Evolutionary conservation across 1,140 invertebrate genomes (phyloP), one percentile per base, ranked within the genome.

Genomic region (Pseudomyrmex gracilis): DNA sequence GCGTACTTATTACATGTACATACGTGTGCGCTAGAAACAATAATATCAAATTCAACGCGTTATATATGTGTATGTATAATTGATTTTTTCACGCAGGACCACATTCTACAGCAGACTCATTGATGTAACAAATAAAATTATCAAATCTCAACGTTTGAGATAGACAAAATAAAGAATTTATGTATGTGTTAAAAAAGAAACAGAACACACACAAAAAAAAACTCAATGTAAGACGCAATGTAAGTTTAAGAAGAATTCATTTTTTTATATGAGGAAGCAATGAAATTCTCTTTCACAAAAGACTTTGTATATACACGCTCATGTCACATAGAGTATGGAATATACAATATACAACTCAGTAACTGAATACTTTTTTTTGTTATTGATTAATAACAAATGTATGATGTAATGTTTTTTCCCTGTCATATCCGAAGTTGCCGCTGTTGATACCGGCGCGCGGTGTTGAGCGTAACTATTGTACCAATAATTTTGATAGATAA

Each of bases 271-370:
- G 47, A 60, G 22, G 60, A 47, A 61, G 15, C 22, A 45, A 83
- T 20, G 13, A 58, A 60, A 64, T 64, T 74, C 34, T 34, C 47
- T 80, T 60, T 57, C 66, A 43, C 47, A 22, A 47, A 17, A 8
- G 43, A 70, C 76, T 78, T 80, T 80, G 64, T 80, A 71, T 60
- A 80, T 80, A 80, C 66, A 80, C 76, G 43, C 53, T 80, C 76
- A 60, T 80, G 43, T 80, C 66, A 70, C 76, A 70, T 80, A 67
- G 66, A 80, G 66, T 58, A 71, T 58, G 76, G 76, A 80, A 80
- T 80, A 80, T 80, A 80, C 66, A 80, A 71, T 80, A 71, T 70
- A 67, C 58, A 70, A 80, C 45, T 78, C 57, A 20, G 8, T 74
- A 49, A 58, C 34, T 80, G 20, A 13, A 12, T 71, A 49, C 24